Percentiles rank a stretch among this genome's conserved stretches.
These are phyloP conservation scores for Psittacula echo DNA, from an alignment of 2,797 vertebrate genomes.

Conservation along the genomic window DNA sequence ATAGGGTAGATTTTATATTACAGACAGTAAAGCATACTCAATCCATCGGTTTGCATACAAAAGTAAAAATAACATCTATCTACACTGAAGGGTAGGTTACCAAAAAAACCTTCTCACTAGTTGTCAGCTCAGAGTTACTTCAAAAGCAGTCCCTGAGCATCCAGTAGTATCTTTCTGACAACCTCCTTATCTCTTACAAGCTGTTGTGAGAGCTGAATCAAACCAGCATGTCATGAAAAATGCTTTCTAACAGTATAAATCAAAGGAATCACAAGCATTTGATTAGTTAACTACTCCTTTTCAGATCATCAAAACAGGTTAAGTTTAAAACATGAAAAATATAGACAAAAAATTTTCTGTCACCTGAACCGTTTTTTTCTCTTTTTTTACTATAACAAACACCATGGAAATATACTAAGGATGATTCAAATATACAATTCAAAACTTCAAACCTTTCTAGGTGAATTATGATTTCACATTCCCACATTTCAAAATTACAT, in stretches of 20 bases:
- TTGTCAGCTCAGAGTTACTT: constrained; percentile 29
- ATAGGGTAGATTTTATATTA: neutral
- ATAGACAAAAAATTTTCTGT: neutral
- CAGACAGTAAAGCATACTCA: neutral
- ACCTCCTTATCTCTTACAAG: constrained; percentile 55
- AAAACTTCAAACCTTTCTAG: neutral
- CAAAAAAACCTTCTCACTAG: constrained; percentile 16
- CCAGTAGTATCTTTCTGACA: constrained; percentile 35
- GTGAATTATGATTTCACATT: neutral
- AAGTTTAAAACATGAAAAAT: constrained; percentile 59
- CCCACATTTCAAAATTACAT: neutral
- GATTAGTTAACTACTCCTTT: constrained; percentile 48
- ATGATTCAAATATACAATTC: constrained; percentile 17
- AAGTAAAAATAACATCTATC: neutral
- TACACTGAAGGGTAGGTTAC: neutral
- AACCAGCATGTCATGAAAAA: constrained; percentile 44
- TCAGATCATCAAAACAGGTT: constrained; percentile 46
- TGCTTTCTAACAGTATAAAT: constrained; percentile 41
- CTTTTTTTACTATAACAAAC: neutral
- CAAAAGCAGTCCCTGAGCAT: constrained; percentile 24
- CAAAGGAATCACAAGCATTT: constrained; percentile 32
- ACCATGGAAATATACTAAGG: neutral
- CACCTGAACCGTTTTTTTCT: neutral
- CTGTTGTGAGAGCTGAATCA: constrained; percentile 56
- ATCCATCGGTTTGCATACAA: neutral